phyloP scores from a whole-genome alignment of 1,140 invertebrate species.

The Kradibia gibbosae region DNA sequence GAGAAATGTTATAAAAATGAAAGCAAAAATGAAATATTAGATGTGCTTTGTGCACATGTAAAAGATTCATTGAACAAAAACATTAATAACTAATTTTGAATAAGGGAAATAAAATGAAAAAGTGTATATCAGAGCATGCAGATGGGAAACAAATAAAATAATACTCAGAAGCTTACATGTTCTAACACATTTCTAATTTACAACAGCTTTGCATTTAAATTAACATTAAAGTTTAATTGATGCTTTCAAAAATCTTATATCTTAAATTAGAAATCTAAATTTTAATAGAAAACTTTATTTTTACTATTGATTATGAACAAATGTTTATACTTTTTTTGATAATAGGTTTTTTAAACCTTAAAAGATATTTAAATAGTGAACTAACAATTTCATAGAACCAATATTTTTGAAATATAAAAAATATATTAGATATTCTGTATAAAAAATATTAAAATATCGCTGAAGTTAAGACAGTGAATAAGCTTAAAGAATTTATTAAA shows the following conservation, averaged over 20 bases:
- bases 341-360: constrained; percentile 9
- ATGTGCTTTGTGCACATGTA: constrained; percentile 17
- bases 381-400: background rate
- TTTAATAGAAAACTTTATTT: background rate
- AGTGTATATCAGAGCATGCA: background rate
- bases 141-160: constrained; percentile 18
- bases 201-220: background rate
- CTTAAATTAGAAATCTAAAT: constrained; percentile 5
- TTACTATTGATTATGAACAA: background rate
- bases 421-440: background rate
- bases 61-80: background rate
- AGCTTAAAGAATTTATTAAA: background rate
- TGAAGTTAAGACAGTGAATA: background rate
- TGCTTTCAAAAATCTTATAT: background rate
- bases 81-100: constrained; percentile 18
- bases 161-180: background rate
- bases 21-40: constrained; percentile 5
- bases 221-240: background rate
- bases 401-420: constrained; percentile 20
- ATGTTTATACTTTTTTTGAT: background rate
- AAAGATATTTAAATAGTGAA: background rate
- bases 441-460: background rate
- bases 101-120: background rate
- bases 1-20: constrained; percentile 25
- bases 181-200: constrained; percentile 19